Base-by-base conservation (phyloP, 1,140 invertebrate species). In the Drosophila subpulchrella region DNA sequence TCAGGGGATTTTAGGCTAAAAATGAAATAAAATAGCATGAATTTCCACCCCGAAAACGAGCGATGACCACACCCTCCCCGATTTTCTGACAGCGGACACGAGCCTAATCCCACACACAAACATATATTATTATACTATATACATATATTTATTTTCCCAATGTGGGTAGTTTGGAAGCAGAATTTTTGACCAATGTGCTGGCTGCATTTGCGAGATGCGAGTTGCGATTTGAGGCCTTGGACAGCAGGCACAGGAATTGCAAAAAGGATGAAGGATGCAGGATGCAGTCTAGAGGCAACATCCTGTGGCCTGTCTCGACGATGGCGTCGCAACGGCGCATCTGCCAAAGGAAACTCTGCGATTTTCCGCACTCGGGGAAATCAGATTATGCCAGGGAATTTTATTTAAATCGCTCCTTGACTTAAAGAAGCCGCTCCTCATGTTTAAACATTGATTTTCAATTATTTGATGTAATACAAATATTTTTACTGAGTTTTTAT, bases 151-250 rank as follows among this genome's bases (percentile, higher is more conserved):
- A 34, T 60, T 39, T 51, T 62, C 20, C 48, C 60, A 41, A 42
- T 78, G 58, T 42, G 57, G 47, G 75, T 63, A 55, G 48, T 60
- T 66, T 46, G 55, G 13, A 32, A 15, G 48, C 34, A 27, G 59
- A 1, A n/a, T 11, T 6, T 51, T 80, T 71, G 80, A 83, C 80
- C 80, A 83, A 83, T 83, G 80, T 80, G 81, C 81, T 72, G 65
- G 54, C 67, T 83, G 68, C 70, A 54, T 39, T 60, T 57, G 32
- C 56, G 11, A 36, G 20, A n/a, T 15, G 30, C 44, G 27, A 42
- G 57, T 30, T n/a, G n/a, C n/a, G n/a, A n/a, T 51, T 11, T 34
- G 48, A 15, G 11, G 10, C 36, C 17, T 44, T 41, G 24, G 38
- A 56, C 15, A 58, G 65, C 50, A 60, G 75, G 72, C 76, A 17